Percentiles rank a stretch among this genome's conserved stretches.
phyloP scores from a whole-genome alignment of 2,888 invertebrate genomes.

The Pyrrhosoma nymphula region DNA sequence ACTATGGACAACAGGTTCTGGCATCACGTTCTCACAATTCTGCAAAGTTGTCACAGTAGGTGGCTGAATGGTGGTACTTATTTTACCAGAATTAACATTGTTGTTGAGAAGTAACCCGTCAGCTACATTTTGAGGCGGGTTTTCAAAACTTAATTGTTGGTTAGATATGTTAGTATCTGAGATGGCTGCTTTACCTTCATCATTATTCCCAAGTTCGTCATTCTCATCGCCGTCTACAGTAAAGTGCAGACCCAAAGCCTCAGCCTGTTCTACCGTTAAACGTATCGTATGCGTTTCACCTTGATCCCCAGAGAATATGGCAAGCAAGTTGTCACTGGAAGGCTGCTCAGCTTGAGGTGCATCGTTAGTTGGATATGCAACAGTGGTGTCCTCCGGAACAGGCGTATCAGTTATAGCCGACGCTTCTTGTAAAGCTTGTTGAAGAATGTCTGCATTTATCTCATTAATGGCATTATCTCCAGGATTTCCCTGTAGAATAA shows the following conservation, averaged over 20 bases:
- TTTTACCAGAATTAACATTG: slow-evolving; percentile 58
- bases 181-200: slow-evolving; percentile 18
- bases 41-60: slow-evolving; percentile 20
- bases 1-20: slow-evolving; percentile 22
- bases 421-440: slow-evolving; percentile 71
- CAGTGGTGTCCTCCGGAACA: slow-evolving; percentile 35
- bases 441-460: slow-evolving; percentile 71
- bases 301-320: slow-evolving; percentile 75
- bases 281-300: slow-evolving; percentile 76
- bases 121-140: slow-evolving; percentile 36
- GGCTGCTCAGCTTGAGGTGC: slow-evolving; percentile 73
- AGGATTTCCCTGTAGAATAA: slow-evolving; percentile 71
- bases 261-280: slow-evolving; percentile 76
- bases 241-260: slow-evolving; percentile 75
- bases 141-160: slow-evolving; percentile 45
- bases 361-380: slow-evolving; percentile 46
- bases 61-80: slow-evolving; percentile 30
- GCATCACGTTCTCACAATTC: slow-evolving; percentile 50
- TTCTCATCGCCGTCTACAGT: slow-evolving; percentile 44
- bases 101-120: slow-evolving; percentile 41
- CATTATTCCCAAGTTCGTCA: slow-evolving; percentile 24
- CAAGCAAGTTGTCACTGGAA: slow-evolving; percentile 76
- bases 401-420: slow-evolving; percentile 68
- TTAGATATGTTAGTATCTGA: slow-evolving; percentile 38
- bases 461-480: slow-evolving; percentile 70